Conservation (phyloP, 1,140 invertebrate species). For the Chironomus tepperi region DNA sequence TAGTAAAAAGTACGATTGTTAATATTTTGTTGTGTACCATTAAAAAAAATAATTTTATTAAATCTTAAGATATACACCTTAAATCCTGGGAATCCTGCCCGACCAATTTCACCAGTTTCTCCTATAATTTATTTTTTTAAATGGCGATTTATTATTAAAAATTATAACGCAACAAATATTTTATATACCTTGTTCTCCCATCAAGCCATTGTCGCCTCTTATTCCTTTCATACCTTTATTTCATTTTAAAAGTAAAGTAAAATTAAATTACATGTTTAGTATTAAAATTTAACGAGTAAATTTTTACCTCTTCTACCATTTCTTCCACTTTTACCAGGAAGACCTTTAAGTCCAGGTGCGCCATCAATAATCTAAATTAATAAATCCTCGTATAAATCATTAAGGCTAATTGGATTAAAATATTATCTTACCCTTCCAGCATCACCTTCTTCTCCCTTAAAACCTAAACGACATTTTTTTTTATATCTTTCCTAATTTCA, state of each 20-base stretch:
- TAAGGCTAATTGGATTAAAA: too few relatives aligned
- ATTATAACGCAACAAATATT: neutral
- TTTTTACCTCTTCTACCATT: conserved; percentile 38
- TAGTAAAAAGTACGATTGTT: neutral
- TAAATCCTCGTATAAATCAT: too few relatives aligned
- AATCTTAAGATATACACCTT: neutral
- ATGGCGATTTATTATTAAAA: too few relatives aligned
- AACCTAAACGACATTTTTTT: too few relatives aligned
- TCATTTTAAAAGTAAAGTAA: neutral
- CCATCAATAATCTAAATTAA: neutral
- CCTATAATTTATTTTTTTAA: conserved; percentile 31
- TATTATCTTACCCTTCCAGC: conserved; percentile 26
- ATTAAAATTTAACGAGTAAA: too few relatives aligned
- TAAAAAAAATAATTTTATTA: neutral
- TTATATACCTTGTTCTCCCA: conserved; percentile 28
- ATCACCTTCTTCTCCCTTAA: conserved; percentile 32
- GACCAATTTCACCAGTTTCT: conserved; percentile 39
- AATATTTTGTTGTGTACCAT: neutral
- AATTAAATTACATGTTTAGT: too few relatives aligned
- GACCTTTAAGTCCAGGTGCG: conserved; percentile 33
- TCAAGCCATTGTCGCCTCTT: conserved; percentile 37
- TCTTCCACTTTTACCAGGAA: conserved; percentile 41
- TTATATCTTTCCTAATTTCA: too few relatives aligned
- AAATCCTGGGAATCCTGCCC: conserved; percentile 34
- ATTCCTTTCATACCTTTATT: conserved; percentile 42